Percentiles rank a stretch among this genome's conserved stretches.
These are phyloP conservation scores for Prenolepis imparis DNA, from an alignment of 2,888 invertebrate species.

Conservation along the genomic window DNA sequence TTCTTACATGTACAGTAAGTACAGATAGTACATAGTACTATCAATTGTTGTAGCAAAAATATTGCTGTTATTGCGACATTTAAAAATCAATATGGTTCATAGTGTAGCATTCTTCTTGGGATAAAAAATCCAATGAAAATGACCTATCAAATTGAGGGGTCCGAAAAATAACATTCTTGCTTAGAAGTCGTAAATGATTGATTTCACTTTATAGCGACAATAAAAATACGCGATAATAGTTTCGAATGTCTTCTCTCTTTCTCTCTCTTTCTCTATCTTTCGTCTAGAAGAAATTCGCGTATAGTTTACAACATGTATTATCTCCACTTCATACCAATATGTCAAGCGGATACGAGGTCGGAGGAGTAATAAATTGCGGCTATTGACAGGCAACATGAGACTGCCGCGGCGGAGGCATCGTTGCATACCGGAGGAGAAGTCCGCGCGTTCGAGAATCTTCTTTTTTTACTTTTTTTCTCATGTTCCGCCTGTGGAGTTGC, in stretches of 20 bases:
- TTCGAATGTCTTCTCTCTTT: background rate
- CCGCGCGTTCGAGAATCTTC: slow-evolving; percentile 35
- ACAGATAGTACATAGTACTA: too few species aligned
- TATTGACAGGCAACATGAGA: slow-evolving; percentile 57
- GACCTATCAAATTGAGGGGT: too few species aligned
- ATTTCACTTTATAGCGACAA: background rate
- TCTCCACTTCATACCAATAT: slow-evolving; percentile 33
- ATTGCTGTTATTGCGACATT: too few species aligned
- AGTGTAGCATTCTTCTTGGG: too few species aligned
- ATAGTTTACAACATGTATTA: slow-evolving; percentile 22
- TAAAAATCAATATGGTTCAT: too few species aligned
- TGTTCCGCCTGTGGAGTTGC: slow-evolving; percentile 29
- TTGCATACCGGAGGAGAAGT: slow-evolving; percentile 21
- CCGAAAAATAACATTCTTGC: too few species aligned
- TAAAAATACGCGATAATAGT: slow-evolving; percentile 13
- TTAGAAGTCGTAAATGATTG: background rate
- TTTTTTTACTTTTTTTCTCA: background rate
- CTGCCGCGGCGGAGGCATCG: slow-evolving; percentile 41
- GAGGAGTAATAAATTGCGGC: slow-evolving; percentile 52
- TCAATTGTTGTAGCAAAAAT: too few species aligned
- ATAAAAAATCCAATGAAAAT: too few species aligned
- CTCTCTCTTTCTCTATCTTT: background rate
- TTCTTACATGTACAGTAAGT: too few species aligned
- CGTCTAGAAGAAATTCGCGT: background rate
- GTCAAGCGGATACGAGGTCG: slow-evolving; percentile 37